Base-by-base conservation (phyloP, 2,113 vertebrate genomes). In the Hydrolagus affinis region DNA sequence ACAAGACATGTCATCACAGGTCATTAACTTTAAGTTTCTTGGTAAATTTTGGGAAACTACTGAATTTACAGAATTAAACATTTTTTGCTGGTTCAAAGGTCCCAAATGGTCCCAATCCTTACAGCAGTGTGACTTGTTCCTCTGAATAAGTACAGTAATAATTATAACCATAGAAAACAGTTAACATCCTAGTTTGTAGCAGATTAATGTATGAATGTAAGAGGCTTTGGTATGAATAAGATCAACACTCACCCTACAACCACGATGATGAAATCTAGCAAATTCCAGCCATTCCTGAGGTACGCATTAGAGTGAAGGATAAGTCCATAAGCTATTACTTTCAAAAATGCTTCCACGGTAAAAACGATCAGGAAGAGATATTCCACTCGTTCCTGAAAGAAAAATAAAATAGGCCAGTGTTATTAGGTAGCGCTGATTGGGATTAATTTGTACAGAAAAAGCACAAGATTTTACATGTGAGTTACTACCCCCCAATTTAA, bases 351-450 rank as follows among this genome's bases (percentile, higher is more conserved):
- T 93, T 99, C 98, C 94, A 99, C 98, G 80, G 98, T 99, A 94
- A 99, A 99, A 94, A 99, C 98, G 92, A 99, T 99, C 93, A 99
- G 97, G 93, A 99, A 99, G 92, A 99, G 95, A 93, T 99, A 99
- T 92, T 99, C 98, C 94, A 99, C 98, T 86, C 95, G 96, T 93
- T 99, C 98, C 98, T 99, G 91, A 70, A 88, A 62, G 59, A 62
- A 28, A 80, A 64, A 69, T 44, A 62, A 85, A 85, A 89, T 87
- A 87, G 89, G 86, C 91, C 88, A 91, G 17, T 83, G 62, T 68
- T 83, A 83, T 68, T 66, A 17, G 17, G 15, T 64, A 10, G 17
- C 59, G 64, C 4, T 28, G 8, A 83, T 15, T 32, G 28, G 14
- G 28, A 28, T 80, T 80, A 14, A 80, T 80, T 28, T 66, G 25